These are phyloP conservation scores for Gymnocypris eckloni DNA, from an alignment of 2,797 vertebrate species.

Conservation along the genomic window DNA sequence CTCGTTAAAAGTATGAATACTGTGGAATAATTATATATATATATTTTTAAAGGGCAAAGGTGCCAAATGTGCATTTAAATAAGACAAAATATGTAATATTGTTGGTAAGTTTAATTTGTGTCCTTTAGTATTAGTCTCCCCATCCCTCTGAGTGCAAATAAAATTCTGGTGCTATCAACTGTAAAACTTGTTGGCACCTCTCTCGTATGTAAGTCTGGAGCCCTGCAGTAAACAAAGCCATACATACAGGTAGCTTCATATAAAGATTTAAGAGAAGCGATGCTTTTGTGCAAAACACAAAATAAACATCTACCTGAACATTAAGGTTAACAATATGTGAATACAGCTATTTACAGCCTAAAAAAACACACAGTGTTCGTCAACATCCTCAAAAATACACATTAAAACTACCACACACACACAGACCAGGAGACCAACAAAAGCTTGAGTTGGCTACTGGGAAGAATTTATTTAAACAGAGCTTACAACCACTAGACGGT, in stretches of 20 bases:
- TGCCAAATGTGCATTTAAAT: background rate
- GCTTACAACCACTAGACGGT: constrained; percentile 64
- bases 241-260: background rate
- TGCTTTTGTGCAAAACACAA: background rate
- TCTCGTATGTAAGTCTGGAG: background rate
- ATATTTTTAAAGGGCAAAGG: background rate
- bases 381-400: constrained; percentile 27
- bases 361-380: constrained; percentile 1
- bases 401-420: constrained; percentile 19
- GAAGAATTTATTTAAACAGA: constrained; percentile 50
- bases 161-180: background rate
- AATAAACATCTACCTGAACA: background rate
- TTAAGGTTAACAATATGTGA: background rate
- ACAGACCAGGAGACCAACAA: constrained; percentile 46
- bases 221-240: background rate
- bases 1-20: background rate
- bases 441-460: constrained; percentile 59
- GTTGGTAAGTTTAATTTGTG: background rate
- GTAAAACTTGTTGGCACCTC: background rate
- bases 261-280: background rate
- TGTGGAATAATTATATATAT: background rate
- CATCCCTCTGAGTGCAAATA: background rate
- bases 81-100: background rate
- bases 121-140: background rate
- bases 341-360: background rate